Conservation (phyloP, 2,113 vertebrate genomes). For the Colistium nudipinnis region DNA sequence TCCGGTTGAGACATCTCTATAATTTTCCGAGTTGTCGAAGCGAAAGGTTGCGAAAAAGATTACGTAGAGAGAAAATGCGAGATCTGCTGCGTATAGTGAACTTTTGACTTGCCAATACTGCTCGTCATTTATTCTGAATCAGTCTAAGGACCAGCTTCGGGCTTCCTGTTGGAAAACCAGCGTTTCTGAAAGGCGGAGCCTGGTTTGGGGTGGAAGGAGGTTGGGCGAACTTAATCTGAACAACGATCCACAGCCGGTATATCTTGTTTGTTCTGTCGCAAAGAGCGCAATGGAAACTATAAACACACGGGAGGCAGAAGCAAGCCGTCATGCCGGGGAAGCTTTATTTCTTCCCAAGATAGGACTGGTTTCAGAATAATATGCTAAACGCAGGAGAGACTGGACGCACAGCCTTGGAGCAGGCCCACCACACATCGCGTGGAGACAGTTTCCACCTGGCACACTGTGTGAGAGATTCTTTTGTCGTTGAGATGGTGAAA, state of each 20-base stretch:
- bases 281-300: not conserved
- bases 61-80: not conserved
- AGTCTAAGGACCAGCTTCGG: not conserved
- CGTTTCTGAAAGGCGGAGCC: not conserved
- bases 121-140: not conserved
- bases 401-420: constrained; percentile 3
- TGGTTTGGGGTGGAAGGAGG: not conserved
- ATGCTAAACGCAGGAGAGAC: not conserved
- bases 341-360: not conserved
- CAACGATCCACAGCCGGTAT: not conserved
- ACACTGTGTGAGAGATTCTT: not conserved
- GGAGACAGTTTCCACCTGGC: not conserved
- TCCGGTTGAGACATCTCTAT: not conserved
- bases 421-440: constrained; percentile 14
- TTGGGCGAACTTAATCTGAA: constrained; percentile 1
- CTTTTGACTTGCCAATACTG: not conserved
- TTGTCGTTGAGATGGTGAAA: not conserved
- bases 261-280: not conserved
- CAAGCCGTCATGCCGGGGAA: not conserved
- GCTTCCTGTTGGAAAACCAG: not conserved
- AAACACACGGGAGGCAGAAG: not conserved
- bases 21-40: not conserved
- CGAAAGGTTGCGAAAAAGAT: not conserved
- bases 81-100: too few relatives aligned
- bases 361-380: constrained; percentile 15